Percentiles rank a stretch among this genome's conserved stretches.
Conservation (phyloP, 2,888 invertebrate genomes). For the Epinotia ramella region DNA sequence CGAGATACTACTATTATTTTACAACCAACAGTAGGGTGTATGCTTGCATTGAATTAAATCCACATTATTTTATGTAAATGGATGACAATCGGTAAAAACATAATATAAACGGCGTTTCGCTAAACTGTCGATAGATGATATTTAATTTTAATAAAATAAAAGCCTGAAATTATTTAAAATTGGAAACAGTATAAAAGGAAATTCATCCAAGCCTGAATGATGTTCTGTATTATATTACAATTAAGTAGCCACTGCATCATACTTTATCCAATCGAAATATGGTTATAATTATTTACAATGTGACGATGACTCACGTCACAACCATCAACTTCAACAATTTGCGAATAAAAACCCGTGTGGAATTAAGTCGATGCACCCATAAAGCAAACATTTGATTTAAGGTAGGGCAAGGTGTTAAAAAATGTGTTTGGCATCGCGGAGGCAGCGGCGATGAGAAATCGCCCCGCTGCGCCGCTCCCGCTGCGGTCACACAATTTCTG, state of each 20-base stretch:
- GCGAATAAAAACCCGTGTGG: conserved; percentile 6
- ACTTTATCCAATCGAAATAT: neutral
- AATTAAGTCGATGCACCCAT: conserved; percentile 68
- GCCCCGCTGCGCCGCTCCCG: conserved; percentile 81
- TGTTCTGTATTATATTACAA: neutral
- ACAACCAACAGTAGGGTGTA: conserved; percentile 34
- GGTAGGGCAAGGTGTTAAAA: conserved; percentile 80
- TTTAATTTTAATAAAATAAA: neutral
- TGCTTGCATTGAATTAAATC: conserved; percentile 40
- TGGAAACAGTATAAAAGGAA: neutral
- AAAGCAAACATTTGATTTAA: conserved; percentile 80
- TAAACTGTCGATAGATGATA: conserved; percentile 1
- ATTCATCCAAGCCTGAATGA: too few species aligned
- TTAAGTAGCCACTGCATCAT: neutral
- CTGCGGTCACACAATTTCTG: conserved; percentile 79
- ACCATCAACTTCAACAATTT: conserved; percentile 18
- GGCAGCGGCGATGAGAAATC: conserved; percentile 80
- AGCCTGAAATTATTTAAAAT: too few species aligned
- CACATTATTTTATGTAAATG: conserved; percentile 22
- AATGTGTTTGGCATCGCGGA: conserved; percentile 80
- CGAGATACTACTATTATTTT: conserved; percentile 43
- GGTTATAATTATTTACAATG: neutral
- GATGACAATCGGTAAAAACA: conserved; percentile 13
- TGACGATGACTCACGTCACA: conserved; percentile 16
- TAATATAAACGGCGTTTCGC: conserved; percentile 2